A percentile compares a stretch with the other conserved stretches of the same genome.
Evolutionary conservation across 2,113 vertebrate genomes (phyloP).

Genomic region (Coturnix japonica): DNA sequence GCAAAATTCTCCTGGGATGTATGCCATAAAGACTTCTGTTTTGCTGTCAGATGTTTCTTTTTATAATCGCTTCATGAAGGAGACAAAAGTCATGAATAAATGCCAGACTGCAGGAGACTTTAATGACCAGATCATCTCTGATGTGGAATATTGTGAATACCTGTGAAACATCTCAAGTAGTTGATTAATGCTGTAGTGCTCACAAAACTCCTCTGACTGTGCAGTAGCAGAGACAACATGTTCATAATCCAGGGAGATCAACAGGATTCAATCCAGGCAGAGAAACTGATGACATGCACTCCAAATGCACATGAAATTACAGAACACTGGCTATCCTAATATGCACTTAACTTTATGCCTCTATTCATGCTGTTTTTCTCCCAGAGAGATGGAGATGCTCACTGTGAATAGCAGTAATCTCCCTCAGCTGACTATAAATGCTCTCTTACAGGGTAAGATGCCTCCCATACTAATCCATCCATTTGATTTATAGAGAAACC

Average conservation of each 20-base stretch:
- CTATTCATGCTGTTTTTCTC: background rate
- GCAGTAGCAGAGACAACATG: background rate
- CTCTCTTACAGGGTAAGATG: background rate
- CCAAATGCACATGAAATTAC: background rate
- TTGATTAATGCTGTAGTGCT: background rate
- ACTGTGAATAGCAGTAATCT: background rate
- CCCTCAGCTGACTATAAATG: background rate
- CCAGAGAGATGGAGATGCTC: background rate
- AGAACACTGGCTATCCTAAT: background rate
- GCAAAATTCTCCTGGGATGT: background rate
- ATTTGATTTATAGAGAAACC: background rate
- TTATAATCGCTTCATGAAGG: background rate
- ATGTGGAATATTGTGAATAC: background rate
- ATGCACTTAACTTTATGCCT: background rate
- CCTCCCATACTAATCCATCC: background rate
- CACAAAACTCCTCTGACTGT: background rate
- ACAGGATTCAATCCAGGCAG: accelerated
- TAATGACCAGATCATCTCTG: background rate
- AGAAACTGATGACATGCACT: background rate
- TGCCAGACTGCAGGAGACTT: background rate
- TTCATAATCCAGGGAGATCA: background rate
- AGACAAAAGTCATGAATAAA: background rate
- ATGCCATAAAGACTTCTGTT: background rate
- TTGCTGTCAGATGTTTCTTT: background rate
- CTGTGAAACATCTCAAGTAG: background rate